Conservation (phyloP, 2,113 vertebrate species). For the Tetrax tetrax region DNA sequence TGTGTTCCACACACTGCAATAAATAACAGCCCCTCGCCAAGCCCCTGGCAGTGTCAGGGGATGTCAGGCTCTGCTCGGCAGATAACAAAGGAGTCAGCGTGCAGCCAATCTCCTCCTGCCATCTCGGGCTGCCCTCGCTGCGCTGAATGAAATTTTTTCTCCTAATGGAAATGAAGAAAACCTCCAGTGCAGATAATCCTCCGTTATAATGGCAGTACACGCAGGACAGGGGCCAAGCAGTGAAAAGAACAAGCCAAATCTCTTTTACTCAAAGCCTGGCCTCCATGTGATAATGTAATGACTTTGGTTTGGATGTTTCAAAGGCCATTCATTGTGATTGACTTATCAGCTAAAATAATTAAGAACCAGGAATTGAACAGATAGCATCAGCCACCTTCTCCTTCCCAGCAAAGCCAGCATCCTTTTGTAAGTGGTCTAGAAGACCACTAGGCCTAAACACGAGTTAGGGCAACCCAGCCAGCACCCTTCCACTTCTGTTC, state of each 20-base stretch:
- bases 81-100: slow-evolving; percentile 21
- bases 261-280: slow-evolving; percentile 39
- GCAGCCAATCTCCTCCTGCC: slow-evolving; percentile 34
- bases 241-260: slow-evolving; percentile 49
- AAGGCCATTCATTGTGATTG: neutral
- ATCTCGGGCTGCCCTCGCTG: neutral
- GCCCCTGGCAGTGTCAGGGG: slow-evolving; percentile 43
- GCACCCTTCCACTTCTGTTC: neutral
- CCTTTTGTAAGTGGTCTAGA: neutral
- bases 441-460: neutral
- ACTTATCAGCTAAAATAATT: slow-evolving; percentile 25
- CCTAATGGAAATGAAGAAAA: slow-evolving; percentile 56
- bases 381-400: neutral
- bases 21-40: slow-evolving; percentile 2
- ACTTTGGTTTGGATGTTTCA: neutral
- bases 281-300: slow-evolving; percentile 47
- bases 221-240: slow-evolving; percentile 11
- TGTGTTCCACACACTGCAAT: slow-evolving; percentile 44
- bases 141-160: neutral
- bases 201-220: neutral
- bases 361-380: neutral
- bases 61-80: slow-evolving; percentile 43
- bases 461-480: neutral
- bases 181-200: slow-evolving; percentile 28
- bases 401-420: neutral